These are phyloP conservation scores for Agriopis marginaria DNA, from an alignment of 2,888 invertebrate genomes.

Conservation along the genomic window DNA sequence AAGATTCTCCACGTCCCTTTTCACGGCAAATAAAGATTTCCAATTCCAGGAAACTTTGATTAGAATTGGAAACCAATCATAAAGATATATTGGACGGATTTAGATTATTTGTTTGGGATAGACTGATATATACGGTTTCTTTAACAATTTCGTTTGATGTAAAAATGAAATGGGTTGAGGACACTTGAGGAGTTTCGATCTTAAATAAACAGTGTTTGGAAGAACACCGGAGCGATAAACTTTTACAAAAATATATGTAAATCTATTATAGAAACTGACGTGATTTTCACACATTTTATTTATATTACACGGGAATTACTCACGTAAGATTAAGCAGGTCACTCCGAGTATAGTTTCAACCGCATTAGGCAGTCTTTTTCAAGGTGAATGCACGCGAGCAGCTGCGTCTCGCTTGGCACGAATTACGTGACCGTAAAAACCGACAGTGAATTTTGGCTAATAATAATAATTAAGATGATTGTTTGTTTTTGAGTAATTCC, in stretches of 20 bases:
- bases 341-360: too few species aligned
- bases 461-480: too few species aligned
- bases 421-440: too few species aligned
- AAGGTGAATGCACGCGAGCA: too few species aligned
- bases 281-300: too few species aligned
- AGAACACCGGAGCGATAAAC: not conserved
- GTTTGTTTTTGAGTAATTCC: too few species aligned
- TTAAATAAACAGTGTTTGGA: not conserved
- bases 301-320: too few species aligned
- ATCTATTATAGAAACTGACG: too few species aligned
- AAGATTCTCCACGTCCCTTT: conserved; percentile 38
- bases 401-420: too few species aligned
- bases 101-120: conserved; percentile 50
- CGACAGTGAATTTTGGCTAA: too few species aligned
- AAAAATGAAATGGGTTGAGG: conserved; percentile 11
- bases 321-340: too few species aligned
- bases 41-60: conserved; percentile 52
- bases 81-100: conserved; percentile 51
- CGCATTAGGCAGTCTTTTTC: too few species aligned
- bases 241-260: not conserved
- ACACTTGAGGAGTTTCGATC: conserved; percentile 7
- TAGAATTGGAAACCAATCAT: conserved; percentile 57
- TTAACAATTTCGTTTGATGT: conserved; percentile 20
- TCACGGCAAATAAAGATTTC: conserved; percentile 54
- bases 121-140: conserved; percentile 11